These are phyloP conservation scores for Teleopsis dalmanni DNA, from an alignment of 1,140 invertebrate genomes.

Conservation along the genomic window DNA sequence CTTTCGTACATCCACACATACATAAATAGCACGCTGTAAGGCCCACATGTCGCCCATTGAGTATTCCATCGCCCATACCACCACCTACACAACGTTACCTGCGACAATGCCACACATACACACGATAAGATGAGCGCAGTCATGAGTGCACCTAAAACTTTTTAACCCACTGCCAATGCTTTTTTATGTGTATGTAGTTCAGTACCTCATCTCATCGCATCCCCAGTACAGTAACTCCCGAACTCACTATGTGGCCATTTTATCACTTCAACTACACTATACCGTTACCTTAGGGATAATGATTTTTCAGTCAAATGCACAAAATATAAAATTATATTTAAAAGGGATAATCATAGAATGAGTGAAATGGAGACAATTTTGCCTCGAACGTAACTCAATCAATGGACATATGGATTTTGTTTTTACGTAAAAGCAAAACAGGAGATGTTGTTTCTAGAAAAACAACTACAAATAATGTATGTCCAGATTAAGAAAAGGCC, in stretches of 20 bases:
- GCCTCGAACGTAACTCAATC: neutral
- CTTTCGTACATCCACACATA: conserved; percentile 24
- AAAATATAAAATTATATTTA: conserved; percentile 19
- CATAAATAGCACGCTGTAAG: neutral
- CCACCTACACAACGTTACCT: neutral
- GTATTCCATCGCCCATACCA: no score
- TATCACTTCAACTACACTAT: neutral
- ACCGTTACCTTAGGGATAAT: conserved; percentile 37
- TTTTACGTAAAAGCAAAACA: no score
- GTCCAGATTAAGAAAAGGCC: no score
- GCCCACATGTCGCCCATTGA: no score
- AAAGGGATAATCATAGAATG: neutral
- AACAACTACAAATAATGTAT: no score
- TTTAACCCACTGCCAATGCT: conserved; percentile 15
- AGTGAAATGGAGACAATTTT: neutral
- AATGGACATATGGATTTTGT: neutral
- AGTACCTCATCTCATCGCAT: neutral
- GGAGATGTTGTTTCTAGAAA: no score
- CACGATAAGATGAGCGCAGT: neutral
- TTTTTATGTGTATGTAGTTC: neutral
- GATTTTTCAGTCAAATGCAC: conserved; percentile 43
- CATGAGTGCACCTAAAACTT: conserved; percentile 23
- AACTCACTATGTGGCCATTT: neutral
- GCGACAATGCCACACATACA: neutral
- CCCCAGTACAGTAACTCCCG: neutral